Evolutionary conservation across 1,140 invertebrate genomes (phyloP).

Genomic region (Diachasma alloeum): DNA sequence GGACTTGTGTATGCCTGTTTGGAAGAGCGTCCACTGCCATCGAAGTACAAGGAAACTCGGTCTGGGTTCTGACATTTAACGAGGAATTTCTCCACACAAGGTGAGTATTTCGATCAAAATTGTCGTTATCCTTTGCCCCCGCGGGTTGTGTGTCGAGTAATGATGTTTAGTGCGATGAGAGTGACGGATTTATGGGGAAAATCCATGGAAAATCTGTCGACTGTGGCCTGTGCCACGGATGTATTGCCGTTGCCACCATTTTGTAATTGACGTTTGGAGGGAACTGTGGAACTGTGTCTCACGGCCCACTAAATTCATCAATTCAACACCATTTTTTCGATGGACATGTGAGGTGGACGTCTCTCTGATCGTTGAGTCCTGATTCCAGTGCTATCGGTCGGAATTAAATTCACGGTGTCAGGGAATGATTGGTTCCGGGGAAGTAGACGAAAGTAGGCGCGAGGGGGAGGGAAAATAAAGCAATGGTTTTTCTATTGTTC

Average conservation of each 20-base stretch:
- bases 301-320: neutral
- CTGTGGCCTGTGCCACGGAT: slow-evolving; percentile 17
- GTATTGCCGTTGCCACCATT: slow-evolving; percentile 30
- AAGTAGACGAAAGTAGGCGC: no score
- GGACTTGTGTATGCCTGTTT: neutral
- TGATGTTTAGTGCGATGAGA: neutral
- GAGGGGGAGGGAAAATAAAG: no score
- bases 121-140: neutral
- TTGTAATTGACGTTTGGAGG: slow-evolving; percentile 40
- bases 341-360: neutral
- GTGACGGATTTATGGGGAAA: neutral
- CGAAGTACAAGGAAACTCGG: slow-evolving; percentile 31
- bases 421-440: no score
- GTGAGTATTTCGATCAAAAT: slow-evolving; percentile 19
- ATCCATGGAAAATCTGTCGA: slow-evolving; percentile 28
- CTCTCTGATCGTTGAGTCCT: neutral
- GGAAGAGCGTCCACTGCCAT: slow-evolving; percentile 39
- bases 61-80: slow-evolving; percentile 23
- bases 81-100: slow-evolving; percentile 15
- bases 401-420: no score
- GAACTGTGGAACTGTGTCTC: slow-evolving; percentile 28
- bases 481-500: neutral
- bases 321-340: neutral
- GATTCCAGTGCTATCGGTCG: no score
- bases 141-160: neutral